Evolutionary conservation across 2,888 invertebrate species (phyloP).

Genomic region (Leptinotarsa rubiginosa): DNA sequence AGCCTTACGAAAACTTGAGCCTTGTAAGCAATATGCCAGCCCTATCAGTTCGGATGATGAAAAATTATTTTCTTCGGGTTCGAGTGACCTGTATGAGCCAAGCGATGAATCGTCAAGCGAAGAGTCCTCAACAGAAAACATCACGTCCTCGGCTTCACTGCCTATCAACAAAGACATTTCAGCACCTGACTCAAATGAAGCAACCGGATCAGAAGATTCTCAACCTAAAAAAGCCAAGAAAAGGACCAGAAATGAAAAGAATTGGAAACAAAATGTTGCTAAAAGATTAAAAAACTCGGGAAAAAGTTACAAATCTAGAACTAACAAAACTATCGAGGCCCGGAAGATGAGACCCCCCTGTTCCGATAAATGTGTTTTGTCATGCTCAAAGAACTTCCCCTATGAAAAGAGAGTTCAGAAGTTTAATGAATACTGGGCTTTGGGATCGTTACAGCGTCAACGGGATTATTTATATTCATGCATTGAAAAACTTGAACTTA

Average conservation of each 20-base stretch:
- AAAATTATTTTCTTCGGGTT: conserved; percentile 9
- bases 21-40: background rate
- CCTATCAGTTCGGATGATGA: conserved; percentile 1
- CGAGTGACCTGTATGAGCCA: conserved; percentile 10
- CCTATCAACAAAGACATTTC: conserved; percentile 8
- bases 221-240: conserved; percentile 1
- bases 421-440: conserved; percentile 21
- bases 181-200: conserved; percentile 8
- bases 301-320: conserved; percentile 4
- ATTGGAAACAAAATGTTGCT: conserved; percentile 4
- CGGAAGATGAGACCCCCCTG: conserved; percentile 4
- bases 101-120: conserved; percentile 9
- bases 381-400: conserved; percentile 13
- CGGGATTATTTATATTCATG: conserved; percentile 15
- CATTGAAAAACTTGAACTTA: conserved; percentile 10
- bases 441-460: conserved; percentile 19
- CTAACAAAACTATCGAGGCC: background rate
- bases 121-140: conserved; percentile 14
- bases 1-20: background rate
- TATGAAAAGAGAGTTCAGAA: background rate
- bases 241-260: background rate
- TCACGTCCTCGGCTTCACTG: background rate
- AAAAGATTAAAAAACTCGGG: conserved; percentile 10
- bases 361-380: conserved; percentile 6
- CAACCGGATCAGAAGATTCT: background rate